Base-by-base conservation (phyloP, 2,797 vertebrate genomes). In the Philypnodon macrostomus region DNA sequence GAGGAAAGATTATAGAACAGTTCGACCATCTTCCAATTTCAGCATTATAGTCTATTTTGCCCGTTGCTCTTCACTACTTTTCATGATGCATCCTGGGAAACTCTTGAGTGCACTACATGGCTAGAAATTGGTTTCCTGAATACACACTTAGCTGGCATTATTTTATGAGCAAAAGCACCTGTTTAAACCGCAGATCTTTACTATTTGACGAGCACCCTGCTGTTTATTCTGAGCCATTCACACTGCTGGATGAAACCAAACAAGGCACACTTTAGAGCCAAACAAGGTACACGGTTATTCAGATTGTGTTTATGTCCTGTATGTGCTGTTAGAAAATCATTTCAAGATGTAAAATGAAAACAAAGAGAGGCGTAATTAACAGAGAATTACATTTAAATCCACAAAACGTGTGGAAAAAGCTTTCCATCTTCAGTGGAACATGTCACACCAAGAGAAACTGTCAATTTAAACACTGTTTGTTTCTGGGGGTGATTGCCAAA, bases 161-260 rank as follows among this genome's bases (percentile, higher is more conserved):
- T 33, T 79, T 77, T 65, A 85, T 79, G 82, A 80, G 76, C 70
- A 75, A 53, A 77, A 75, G 53, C 90, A 91, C 87, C 89, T 90
- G 90, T 90, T 89, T 85, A 91, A 90, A 90, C 88, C 80, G 70
- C 14, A 21, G 62, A 50, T 89, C 63, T 88, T 90, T 88, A 82
- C 77, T 80, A 87, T 87, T 82, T 88, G 87, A 87, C 81, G 81
- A 84, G 59, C 77, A 84, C 81, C 74, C 81, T 79, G 75, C 71
- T 90, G 84, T 91, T 90, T 89, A 87, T 89, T 85, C 80, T 60
- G 63, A 83, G 77, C 70, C 48, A 60, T 81, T 87, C 84, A 77
- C 85, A 85, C 78, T 61, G 46, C 67, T 71, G 26, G 60, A 84
- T 75, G 45, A 88, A 86, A 82, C 82, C 77, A 87, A 86, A 86